Percentiles rank a stretch among this genome's conserved stretches.
Conservation (phyloP, 1,140 invertebrate species). For the Euwallacea fornicatus region DNA sequence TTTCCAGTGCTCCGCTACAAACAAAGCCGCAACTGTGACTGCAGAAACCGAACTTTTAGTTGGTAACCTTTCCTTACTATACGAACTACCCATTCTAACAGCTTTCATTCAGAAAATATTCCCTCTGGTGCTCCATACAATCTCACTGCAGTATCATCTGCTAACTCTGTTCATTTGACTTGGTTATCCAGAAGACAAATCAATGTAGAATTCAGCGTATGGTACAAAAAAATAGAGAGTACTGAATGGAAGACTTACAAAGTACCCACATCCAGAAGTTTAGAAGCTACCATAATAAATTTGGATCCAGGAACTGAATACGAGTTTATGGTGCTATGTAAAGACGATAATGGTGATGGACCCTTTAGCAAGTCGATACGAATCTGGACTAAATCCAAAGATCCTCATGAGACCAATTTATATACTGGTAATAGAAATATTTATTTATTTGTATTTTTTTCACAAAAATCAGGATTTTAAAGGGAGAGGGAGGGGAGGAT, state of each 20-base stretch:
- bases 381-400: constrained; percentile 70
- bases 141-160: constrained; percentile 76
- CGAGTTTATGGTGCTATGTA: constrained; percentile 88
- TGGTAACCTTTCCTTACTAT: constrained; percentile 10
- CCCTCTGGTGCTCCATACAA: constrained; percentile 91
- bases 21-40: constrained; percentile 89
- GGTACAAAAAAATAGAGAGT: constrained; percentile 73
- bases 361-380: constrained; percentile 85
- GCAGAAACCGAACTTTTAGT: constrained; percentile 75
- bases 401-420: constrained; percentile 36
- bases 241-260: constrained; percentile 77
- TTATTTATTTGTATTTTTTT: neutral
- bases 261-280: constrained; percentile 66
- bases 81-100: neutral
- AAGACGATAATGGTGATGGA: constrained; percentile 84
- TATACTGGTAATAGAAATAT: constrained; percentile 13
- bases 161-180: constrained; percentile 75
- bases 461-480: neutral
- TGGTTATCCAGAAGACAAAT: constrained; percentile 87
- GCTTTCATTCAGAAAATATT: constrained; percentile 74
- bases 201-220: constrained; percentile 81
- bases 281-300: constrained; percentile 77
- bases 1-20: constrained; percentile 89
- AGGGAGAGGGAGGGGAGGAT: neutral
- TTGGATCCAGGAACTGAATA: constrained; percentile 78